phyloP scores from a whole-genome alignment of 1,140 invertebrate genomes.

The Euglossa dilemma region DNA sequence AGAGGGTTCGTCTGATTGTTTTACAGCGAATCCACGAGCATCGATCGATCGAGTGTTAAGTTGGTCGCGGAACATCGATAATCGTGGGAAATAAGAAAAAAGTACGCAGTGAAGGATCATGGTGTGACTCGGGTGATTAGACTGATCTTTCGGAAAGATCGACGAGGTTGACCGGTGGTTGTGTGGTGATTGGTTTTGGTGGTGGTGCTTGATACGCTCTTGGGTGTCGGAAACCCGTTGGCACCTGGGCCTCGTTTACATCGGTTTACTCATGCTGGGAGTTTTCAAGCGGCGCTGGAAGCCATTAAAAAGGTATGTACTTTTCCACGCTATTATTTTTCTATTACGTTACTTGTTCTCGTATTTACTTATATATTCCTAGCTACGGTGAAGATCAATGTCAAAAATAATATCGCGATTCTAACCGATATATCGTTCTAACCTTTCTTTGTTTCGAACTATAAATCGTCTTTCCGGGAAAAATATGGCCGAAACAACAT shows the following conservation, averaged over 20 bases:
- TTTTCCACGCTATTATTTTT: not conserved
- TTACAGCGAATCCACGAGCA: not conserved
- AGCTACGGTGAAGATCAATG: too few relatives aligned
- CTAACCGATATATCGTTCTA: too few relatives aligned
- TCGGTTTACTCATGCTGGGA: conserved; percentile 74
- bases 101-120: conserved; percentile 40
- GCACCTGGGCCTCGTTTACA: conserved; percentile 53
- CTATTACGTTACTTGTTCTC: not conserved
- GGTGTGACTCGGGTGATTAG: conserved; percentile 51
- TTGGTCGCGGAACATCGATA: not conserved
- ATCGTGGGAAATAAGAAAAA: conserved; percentile 10
- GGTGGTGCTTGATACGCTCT: conserved; percentile 59
- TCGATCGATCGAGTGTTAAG: conserved; percentile 29
- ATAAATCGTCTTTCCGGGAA: not conserved
- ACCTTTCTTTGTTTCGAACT: not conserved
- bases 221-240: conserved; percentile 55
- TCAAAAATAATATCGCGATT: too few relatives aligned
- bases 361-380: too few relatives aligned
- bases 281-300: conserved; percentile 79
- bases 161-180: conserved; percentile 52
- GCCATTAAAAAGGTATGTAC: conserved; percentile 75
- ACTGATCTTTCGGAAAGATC: conserved; percentile 49
- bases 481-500: not conserved
- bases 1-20: not conserved
- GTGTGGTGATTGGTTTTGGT: conserved; percentile 66